phyloP scores from a whole-genome alignment of 2,113 vertebrate species.

The Neotragus pygmaeus region DNA sequence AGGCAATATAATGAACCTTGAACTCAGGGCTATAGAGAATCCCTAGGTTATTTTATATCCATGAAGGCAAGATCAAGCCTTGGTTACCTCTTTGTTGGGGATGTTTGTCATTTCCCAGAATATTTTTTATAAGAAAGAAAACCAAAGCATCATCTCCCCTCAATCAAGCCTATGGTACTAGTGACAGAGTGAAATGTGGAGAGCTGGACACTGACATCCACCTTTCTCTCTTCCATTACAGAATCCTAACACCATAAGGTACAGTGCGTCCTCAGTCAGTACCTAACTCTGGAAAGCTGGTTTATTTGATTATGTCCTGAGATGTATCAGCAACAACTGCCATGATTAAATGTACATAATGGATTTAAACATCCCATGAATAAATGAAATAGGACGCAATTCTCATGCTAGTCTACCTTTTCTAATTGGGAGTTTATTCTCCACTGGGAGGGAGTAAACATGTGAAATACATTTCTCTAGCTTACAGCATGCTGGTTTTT shows the following conservation, averaged over 20 bases:
- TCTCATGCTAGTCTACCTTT: not conserved
- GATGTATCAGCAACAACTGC: not conserved
- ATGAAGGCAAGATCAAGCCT: not conserved
- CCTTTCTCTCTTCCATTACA: not conserved
- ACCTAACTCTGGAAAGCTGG: not conserved
- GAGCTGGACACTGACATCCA: not conserved
- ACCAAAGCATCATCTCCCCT: not conserved
- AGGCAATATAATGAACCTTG: not conserved
- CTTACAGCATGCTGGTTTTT: not conserved
- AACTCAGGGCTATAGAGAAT: not conserved
- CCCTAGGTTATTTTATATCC: not conserved
- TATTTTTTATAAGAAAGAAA: not conserved
- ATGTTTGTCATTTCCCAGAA: not conserved
- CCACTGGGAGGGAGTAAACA: not conserved
- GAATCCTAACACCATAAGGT: too few relatives aligned
- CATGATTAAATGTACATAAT: not conserved
- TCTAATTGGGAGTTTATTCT: not conserved
- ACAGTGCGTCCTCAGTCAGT: not conserved
- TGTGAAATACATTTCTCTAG: conserved; percentile 16
- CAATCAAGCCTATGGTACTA: not conserved
- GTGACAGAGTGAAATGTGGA: not conserved
- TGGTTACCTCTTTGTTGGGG: not conserved
- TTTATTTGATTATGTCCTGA: not conserved
- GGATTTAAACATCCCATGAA: not conserved
- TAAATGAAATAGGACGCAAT: not conserved